Evolutionary conservation across 1,140 invertebrate genomes (phyloP), one percentile per base, ranked within the genome.

Genomic region (Cherax destructor): DNA sequence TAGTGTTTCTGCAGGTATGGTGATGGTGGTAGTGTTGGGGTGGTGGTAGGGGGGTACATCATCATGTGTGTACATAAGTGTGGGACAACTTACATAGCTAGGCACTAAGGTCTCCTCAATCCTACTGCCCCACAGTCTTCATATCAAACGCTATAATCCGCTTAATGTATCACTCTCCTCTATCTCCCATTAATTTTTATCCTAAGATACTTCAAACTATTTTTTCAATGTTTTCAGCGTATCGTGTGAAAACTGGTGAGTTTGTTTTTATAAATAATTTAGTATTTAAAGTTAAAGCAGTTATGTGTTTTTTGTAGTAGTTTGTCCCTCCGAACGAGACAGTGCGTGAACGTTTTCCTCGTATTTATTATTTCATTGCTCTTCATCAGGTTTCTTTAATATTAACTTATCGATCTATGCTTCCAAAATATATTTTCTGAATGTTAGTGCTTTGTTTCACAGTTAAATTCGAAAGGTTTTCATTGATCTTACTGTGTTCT

Each of bases 271-370:
- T 59, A 10, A 10, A 10, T 59, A 59, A 10, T 16, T 59, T 9
- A 10, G 56, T 76, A 9, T 13, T 13, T 13, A 81, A n/a, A 56
- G 16, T 24, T 10, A 65, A 41, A 11, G 59, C 41, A 69, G 81
- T 30, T 24, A 84, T 84, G 56, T 65, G 30, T 84, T 84, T 84
- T 24, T 84, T 5, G 16, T 18, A 59, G 50, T 47, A 41, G 41
- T 47, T 72, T 47, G 11, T 16, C 81, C 81, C 81, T 84, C 81
- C 61, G 81, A 52, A 84, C 81, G 81, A 84, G 79, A 81, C 79
- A 81, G 59, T 65, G 56, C 59, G 81, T 49, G 81, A 84, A 84
- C 81, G 65, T 47, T 84, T 84, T 84, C 56, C 59, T 84, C 18
- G 30, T 41, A 41, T 41, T 41, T 41, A 41, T 41, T 41, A 41